Evolutionary conservation across 2,797 vertebrate species (phyloP).

Genomic region (Clamator glandarius): DNA sequence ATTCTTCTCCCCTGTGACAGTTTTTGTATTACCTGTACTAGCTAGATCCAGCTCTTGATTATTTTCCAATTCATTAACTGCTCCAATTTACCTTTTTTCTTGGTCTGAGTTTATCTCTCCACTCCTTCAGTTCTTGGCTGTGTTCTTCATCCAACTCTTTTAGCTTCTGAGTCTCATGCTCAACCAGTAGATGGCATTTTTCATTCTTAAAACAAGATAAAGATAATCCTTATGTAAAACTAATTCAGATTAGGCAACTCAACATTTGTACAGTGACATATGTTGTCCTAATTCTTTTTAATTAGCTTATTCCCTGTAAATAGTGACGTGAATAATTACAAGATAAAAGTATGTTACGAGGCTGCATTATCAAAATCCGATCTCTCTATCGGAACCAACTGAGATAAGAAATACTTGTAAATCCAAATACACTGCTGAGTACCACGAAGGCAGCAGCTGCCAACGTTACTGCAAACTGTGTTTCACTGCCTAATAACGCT

Average conservation of each 20-base stretch:
- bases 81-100: constrained; percentile 89
- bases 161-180: constrained; percentile 97
- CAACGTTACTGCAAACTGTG: not conserved
- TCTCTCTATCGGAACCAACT: not conserved
- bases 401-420: not conserved
- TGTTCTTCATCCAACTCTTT: constrained; percentile 97
- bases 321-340: constrained; percentile 47
- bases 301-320: constrained; percentile 64
- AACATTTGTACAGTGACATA: constrained; percentile 58
- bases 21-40: not conserved
- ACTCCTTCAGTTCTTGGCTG: constrained; percentile 92
- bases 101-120: constrained; percentile 94
- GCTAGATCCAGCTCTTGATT: not conserved
- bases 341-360: not conserved
- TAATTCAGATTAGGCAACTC: constrained; percentile 69
- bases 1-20: not conserved
- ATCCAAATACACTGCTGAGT: not conserved
- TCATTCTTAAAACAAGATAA: constrained; percentile 87
- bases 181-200: constrained; percentile 96
- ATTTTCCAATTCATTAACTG: not conserved
- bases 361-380: constrained; percentile 36
- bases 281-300: constrained; percentile 72
- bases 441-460: not conserved
- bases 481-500: not conserved
- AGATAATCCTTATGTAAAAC: constrained; percentile 66